Percentiles rank a stretch among this genome's conserved stretches.
Evolutionary conservation across 2,797 vertebrate species (phyloP).

Genomic region (Dicrostonyx torquatus): DNA sequence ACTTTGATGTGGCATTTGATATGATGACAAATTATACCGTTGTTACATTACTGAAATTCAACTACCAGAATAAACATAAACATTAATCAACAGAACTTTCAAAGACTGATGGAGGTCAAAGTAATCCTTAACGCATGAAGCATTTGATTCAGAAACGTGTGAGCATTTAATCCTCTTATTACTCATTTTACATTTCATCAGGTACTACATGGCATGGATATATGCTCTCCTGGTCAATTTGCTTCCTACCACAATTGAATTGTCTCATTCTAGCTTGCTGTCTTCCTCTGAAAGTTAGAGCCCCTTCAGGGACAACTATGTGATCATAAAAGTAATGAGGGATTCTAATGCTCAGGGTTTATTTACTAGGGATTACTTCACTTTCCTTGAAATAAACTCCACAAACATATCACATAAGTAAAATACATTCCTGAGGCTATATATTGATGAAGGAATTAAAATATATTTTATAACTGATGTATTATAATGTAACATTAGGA

Average conservation of each 20-base stretch:
- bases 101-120: not conserved
- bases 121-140: not conserved
- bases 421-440: not conserved
- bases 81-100: conserved; percentile 17
- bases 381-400: not conserved
- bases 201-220: conserved; percentile 25
- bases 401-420: not conserved
- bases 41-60: not conserved
- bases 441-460: not conserved
- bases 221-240: conserved; percentile 37
- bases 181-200: conserved; percentile 66
- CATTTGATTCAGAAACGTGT: not conserved
- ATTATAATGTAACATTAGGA: not conserved
- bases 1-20: not conserved
- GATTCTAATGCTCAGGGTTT: not conserved
- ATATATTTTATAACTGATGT: not conserved
- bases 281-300: not conserved
- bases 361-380: not conserved
- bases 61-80: not conserved
- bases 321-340: not conserved
- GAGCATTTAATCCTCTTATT: conserved; percentile 42
- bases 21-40: not conserved
- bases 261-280: not conserved
- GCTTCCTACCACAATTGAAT: not conserved
- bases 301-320: not conserved